Evolutionary conservation across 2,888 invertebrate species (phyloP).

Genomic region (Folsomia manolachei): DNA sequence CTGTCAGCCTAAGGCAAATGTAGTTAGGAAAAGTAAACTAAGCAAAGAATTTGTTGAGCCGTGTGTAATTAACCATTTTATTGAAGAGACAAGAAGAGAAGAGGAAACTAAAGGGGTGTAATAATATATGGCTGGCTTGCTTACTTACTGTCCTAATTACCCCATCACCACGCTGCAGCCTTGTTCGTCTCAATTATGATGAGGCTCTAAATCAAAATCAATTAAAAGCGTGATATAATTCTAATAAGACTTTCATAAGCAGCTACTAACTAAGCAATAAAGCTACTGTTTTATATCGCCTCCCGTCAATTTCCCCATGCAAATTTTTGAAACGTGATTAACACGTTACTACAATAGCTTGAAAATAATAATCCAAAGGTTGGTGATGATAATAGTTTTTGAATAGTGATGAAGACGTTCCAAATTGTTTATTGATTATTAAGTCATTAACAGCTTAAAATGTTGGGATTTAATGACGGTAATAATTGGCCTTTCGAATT

Average conservation of each 20-base stretch:
- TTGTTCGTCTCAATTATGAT: background rate
- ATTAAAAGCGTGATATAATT: slow-evolving; percentile 7
- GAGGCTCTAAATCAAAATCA: background rate
- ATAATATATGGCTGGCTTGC: too few species aligned
- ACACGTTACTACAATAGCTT: background rate
- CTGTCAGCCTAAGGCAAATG: slow-evolving; percentile 4
- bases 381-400: background rate
- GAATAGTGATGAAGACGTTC: background rate
- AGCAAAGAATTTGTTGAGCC: too few species aligned
- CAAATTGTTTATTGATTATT: background rate
- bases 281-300: too few species aligned
- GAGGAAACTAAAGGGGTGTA: background rate
- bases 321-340: background rate
- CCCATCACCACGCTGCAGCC: background rate
- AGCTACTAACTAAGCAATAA: too few species aligned
- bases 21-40: too few species aligned
- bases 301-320: too few species aligned
- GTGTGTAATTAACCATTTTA: background rate
- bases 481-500: slow-evolving; percentile 4
- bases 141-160: too few species aligned
- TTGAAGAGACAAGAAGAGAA: background rate
- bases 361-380: background rate
- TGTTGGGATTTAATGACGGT: background rate
- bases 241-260: background rate
- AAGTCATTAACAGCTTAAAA: background rate